These are phyloP conservation scores for Vimba vimba DNA, from an alignment of 2,113 vertebrate genomes.

Conservation along the genomic window DNA sequence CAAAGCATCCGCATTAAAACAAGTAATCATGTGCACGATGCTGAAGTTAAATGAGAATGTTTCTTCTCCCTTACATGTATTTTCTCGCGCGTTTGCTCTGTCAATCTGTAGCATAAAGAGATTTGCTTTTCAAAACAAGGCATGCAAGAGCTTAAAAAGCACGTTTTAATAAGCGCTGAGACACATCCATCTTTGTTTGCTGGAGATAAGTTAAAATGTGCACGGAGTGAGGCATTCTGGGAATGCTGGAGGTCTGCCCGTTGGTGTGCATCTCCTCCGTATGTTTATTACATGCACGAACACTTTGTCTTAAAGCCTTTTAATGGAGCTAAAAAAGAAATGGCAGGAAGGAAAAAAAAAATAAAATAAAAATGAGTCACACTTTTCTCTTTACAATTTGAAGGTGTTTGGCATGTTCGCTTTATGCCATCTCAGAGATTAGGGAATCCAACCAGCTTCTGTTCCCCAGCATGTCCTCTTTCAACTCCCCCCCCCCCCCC, in stretches of 20 bases:
- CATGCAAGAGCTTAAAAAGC: slow-evolving; percentile 46
- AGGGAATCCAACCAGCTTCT: slow-evolving; percentile 74
- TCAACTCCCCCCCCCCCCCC: slow-evolving; percentile 68
- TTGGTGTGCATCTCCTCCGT: slow-evolving; percentile 64
- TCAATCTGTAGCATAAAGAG: slow-evolving; percentile 78
- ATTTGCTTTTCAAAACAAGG: slow-evolving; percentile 69
- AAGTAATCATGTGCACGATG: slow-evolving; percentile 77
- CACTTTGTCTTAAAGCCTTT: slow-evolving; percentile 77
- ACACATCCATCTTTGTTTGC: slow-evolving; percentile 80
- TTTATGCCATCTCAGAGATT: slow-evolving; percentile 79
- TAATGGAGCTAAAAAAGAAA: slow-evolving; percentile 72
- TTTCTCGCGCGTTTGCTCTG: slow-evolving; percentile 58
- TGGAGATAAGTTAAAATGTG: slow-evolving; percentile 77
- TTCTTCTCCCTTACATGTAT: slow-evolving; percentile 72
- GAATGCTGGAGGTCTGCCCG: slow-evolving; percentile 74
- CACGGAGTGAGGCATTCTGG: slow-evolving; percentile 69
- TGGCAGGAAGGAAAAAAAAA: slow-evolving; percentile 36
- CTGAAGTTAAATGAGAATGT: slow-evolving; percentile 76
- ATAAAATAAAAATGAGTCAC: slow-evolving; percentile 19
- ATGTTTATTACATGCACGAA: slow-evolving; percentile 50
- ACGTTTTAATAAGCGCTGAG: slow-evolving; percentile 71
- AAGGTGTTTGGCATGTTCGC: slow-evolving; percentile 80
- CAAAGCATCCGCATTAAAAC: slow-evolving; percentile 75
- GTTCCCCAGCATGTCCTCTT: slow-evolving; percentile 70
- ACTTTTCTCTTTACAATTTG: slow-evolving; percentile 66